These are phyloP conservation scores for Parapsyche elsis DNA, from an alignment of 1,140 invertebrate genomes.

Conservation along the genomic window DNA sequence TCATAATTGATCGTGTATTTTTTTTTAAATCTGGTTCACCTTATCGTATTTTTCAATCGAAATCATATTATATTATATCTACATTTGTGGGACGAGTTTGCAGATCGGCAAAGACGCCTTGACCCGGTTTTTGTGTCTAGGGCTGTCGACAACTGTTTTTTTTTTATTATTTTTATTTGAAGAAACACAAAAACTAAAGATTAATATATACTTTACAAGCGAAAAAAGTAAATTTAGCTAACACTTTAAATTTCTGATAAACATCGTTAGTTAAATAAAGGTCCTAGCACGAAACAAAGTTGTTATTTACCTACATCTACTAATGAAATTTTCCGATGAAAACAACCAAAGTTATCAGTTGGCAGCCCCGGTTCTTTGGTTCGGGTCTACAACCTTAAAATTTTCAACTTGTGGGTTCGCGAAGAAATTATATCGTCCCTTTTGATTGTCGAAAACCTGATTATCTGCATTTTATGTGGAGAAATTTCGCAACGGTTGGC, in stretches of 20 bases:
- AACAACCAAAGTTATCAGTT: not conserved
- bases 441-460: not conserved
- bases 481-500: not conserved
- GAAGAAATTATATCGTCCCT: not conserved
- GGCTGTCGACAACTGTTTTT: not conserved
- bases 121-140: not conserved
- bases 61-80: not conserved
- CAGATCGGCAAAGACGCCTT: not conserved
- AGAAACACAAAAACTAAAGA: too few relatives aligned
- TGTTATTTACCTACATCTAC: too few relatives aligned
- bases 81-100: not conserved
- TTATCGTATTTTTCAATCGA: not conserved
- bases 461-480: constrained; percentile 2
- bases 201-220: too few relatives aligned
- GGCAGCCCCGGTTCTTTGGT: not conserved
- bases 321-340: too few relatives aligned
- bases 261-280: too few relatives aligned
- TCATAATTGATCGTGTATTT: too few relatives aligned
- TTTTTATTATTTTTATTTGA: too few relatives aligned
- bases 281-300: too few relatives aligned
- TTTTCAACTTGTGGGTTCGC: not conserved
- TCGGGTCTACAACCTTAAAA: constrained; percentile 7
- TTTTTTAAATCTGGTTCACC: too few relatives aligned
- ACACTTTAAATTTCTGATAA: too few relatives aligned
- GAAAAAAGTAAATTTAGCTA: too few relatives aligned